Evolutionary conservation across 2,888 invertebrate species (phyloP).

Genomic region (Drepanosiphum platanoidis): DNA sequence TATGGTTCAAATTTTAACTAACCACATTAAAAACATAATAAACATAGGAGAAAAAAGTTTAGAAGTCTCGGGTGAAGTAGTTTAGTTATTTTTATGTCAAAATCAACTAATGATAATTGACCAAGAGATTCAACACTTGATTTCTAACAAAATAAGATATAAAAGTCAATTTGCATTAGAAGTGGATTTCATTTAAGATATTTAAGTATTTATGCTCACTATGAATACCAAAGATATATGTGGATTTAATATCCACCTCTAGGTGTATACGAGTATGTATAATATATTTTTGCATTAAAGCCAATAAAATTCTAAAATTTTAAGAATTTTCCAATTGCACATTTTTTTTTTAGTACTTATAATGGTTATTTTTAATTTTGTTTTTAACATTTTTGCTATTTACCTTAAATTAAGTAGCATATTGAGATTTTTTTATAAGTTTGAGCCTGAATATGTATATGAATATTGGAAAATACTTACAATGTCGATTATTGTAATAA

Average conservation of each 20-base stretch:
- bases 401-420: no score
- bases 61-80: background rate
- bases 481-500: background rate
- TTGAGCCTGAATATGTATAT: no score
- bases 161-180: constrained; percentile 7
- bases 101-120: constrained; percentile 1
- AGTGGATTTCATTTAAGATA: constrained; percentile 17
- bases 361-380: no score
- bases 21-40: constrained; percentile 2
- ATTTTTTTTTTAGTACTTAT: no score
- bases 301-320: no score
- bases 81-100: constrained; percentile 29
- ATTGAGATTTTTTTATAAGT: no score
- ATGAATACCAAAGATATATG: constrained; percentile 12
- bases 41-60: constrained; percentile 15
- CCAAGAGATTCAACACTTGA: background rate
- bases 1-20: background rate
- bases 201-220: constrained; percentile 2
- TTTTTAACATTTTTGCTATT: no score
- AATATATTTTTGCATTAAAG: no score
- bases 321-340: no score
- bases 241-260: no score
- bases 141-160: background rate
- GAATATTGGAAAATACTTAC: constrained; percentile 35
- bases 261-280: no score